Evolutionary conservation across 2,113 vertebrate species (phyloP).

Genomic region (Apeltes quadracus): DNA sequence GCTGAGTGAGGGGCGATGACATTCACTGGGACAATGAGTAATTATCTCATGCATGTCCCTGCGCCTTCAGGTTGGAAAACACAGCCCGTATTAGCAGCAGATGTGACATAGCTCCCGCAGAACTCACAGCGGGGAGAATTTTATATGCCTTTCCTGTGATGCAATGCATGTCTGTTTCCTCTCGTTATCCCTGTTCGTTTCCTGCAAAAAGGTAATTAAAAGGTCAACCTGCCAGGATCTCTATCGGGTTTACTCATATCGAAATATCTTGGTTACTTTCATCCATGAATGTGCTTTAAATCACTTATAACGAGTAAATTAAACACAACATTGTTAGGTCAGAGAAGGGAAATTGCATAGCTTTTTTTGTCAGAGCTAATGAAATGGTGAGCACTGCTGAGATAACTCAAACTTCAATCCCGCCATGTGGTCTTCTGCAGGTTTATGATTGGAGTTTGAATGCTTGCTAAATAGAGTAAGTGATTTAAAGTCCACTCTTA

Average conservation of each 20-base stretch:
- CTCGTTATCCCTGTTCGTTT: background rate
- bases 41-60: constrained; percentile 31
- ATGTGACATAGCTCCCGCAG: constrained; percentile 29
- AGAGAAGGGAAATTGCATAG: background rate
- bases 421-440: background rate
- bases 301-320: background rate
- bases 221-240: constrained; percentile 1
- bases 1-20: constrained; percentile 27
- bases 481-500: constrained; percentile 31
- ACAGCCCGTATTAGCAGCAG: constrained; percentile 22
- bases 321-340: background rate
- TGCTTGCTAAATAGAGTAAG: constrained; percentile 24
- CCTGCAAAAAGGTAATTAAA: background rate
- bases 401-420: background rate
- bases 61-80: constrained; percentile 28
- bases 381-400: background rate
- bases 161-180: constrained; percentile 36
- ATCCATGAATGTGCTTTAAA: background rate
- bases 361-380: background rate
- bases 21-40: constrained; percentile 46
- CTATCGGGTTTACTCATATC: background rate
- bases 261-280: background rate
- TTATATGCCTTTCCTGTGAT: constrained; percentile 50
- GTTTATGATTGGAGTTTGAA: constrained; percentile 19
- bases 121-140: constrained; percentile 42